Base-by-base conservation (phyloP, 1,140 invertebrate genomes). In the Drosophila albomicans region DNA sequence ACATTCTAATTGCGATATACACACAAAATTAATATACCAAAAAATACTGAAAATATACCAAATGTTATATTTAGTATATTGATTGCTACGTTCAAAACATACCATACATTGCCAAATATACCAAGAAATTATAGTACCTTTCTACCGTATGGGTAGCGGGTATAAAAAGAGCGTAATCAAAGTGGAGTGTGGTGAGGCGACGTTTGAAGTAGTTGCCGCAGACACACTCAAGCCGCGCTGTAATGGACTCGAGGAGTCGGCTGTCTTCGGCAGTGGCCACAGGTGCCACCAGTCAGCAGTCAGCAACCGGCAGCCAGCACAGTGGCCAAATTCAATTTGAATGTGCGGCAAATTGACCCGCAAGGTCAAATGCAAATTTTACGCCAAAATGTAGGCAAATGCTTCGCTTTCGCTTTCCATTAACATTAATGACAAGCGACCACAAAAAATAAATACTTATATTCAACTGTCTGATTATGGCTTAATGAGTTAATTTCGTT, bases 281-380 rank as follows among this genome's bases (percentile, higher is more conserved):
- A 11, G 45, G n/a, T 57, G 59, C 51, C 20, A 6, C 32, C 25
- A n/a, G n/a, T n/a, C n/a, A n/a, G 7, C 20, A 20, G 20, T 20
- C 20, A 4, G 20, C 20, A 25, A 4, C 20, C 20, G 15, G n/a
- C 8, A 28, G 25, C 28, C 57, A 52, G 25, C 45, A 61, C 75
- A 70, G 75, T 56, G 61, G 75, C 72, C 35, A 69, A 78, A 75
- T 69, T 75, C 35, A 65, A 78, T 78, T 71, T 78, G 4, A 45
- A 13, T 48, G 32, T 30, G 30, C 52, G 49, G 45, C 3, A 56
- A 70, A 69, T 74, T 65, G 56, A 62, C 20, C 30, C 38, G 30
- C 28, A 48, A 69, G 66, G 49, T 56, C 51, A 35, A 6, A 56
- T 54, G 48, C 58, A 69, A 74, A 49, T 52, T 35, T 25, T n/a